Percentiles rank a stretch among this genome's conserved stretches.
Evolutionary conservation across 2,113 vertebrate genomes (phyloP).

Genomic region (Rhabdornis inornatus): DNA sequence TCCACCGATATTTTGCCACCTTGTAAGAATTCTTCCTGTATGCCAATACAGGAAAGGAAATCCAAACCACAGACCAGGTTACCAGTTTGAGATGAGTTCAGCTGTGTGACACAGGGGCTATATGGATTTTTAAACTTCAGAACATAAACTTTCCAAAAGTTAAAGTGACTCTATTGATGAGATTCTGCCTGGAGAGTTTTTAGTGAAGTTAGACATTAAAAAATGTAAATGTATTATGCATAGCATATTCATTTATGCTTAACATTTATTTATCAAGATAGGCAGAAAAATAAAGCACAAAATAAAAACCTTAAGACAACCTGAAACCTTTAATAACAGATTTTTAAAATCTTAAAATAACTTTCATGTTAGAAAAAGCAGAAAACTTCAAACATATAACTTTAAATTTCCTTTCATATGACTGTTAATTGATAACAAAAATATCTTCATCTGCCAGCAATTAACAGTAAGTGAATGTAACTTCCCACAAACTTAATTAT

Average conservation of each 20-base stretch:
- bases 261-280: neutral
- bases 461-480: neutral
- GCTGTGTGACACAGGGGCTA: neutral
- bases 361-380: neutral
- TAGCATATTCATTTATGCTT: neutral
- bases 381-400: neutral
- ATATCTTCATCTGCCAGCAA: neutral
- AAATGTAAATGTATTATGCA: neutral
- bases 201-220: neutral
- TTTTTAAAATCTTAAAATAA: neutral
- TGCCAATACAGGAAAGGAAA: neutral
- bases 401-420: neutral
- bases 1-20: neutral
- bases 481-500: neutral
- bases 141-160: neutral
- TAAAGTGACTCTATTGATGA: neutral
- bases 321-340: neutral
- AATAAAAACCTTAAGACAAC: neutral
- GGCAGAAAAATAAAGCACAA: neutral
- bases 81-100: neutral
- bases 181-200: neutral
- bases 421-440: neutral
- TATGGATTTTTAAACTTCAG: neutral
- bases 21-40: neutral
- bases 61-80: neutral